phyloP scores from a whole-genome alignment of 2,888 invertebrate species.

The Phyllotreta striolata region DNA sequence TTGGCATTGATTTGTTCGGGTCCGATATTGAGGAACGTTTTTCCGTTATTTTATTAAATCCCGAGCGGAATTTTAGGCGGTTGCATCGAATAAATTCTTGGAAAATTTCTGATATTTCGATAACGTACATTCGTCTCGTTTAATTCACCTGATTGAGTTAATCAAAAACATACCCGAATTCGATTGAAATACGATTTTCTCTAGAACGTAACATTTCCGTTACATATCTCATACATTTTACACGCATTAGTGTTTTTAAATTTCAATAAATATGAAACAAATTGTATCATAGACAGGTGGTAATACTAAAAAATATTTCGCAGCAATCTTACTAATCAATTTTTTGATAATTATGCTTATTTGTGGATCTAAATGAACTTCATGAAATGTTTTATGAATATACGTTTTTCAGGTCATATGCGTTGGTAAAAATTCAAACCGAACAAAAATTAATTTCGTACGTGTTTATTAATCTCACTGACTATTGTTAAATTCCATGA shows the following conservation, averaged over 20 bases:
- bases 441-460: conserved; percentile 3
- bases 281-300: no score
- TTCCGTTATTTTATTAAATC: conserved; percentile 41
- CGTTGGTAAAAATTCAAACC: no score
- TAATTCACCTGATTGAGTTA: conserved; percentile 52
- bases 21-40: conserved; percentile 34
- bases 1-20: conserved; percentile 34
- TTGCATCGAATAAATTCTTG: conserved; percentile 44
- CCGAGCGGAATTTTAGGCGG: conserved; percentile 29
- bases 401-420: not conserved
- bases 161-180: conserved; percentile 47
- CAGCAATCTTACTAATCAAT: no score
- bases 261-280: no score
- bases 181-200: conserved; percentile 22
- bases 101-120: conserved; percentile 49
- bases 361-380: no score
- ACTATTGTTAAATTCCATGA: conserved; percentile 16
- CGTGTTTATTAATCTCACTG: conserved; percentile 18
- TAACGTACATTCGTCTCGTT: conserved; percentile 54
- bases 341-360: no score
- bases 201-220: no score
- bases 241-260: no score
- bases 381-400: not conserved
- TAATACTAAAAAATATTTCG: no score
- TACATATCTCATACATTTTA: no score